These are phyloP conservation scores for Myrmophylax atrothorax DNA, from an alignment of 2,113 vertebrate genomes.

Conservation along the genomic window DNA sequence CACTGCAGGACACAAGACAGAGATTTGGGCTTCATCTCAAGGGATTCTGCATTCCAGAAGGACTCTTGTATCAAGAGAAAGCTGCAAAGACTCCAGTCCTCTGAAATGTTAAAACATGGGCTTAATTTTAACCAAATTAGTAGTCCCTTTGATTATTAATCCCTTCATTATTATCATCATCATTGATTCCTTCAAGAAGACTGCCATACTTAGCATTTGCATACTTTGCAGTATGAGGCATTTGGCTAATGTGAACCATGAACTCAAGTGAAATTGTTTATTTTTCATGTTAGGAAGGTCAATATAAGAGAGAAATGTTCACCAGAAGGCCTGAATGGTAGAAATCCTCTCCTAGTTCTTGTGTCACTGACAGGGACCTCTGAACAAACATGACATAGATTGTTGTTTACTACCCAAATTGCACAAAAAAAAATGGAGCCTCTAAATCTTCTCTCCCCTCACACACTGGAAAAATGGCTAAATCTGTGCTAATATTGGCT, in stretches of 20 bases:
- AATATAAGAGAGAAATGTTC: background rate
- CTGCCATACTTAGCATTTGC: background rate
- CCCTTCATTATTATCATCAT: background rate
- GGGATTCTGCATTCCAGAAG: background rate
- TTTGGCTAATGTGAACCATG: background rate
- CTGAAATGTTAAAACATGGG: background rate
- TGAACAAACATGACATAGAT: background rate
- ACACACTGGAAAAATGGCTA: background rate
- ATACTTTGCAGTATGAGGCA: background rate
- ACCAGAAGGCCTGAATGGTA: background rate
- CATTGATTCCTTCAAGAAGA: background rate
- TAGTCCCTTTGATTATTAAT: background rate
- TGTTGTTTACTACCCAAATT: background rate
- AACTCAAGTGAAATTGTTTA: background rate
- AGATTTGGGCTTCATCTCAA: background rate
- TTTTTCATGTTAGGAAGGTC: background rate
- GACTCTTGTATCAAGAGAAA: background rate
- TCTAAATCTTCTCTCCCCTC: background rate
- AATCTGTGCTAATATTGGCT: background rate
- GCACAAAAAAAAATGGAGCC: background rate
- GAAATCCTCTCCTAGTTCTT: background rate
- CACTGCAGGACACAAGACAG: conserved; percentile 77
- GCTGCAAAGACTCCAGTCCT: background rate
- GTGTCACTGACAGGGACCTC: background rate
- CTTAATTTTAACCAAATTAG: background rate